A percentile compares a stretch with the other conserved stretches of the same genome.
Evolutionary conservation across 2,113 vertebrate species (phyloP).

Genomic region (Daubentonia madagascariensis): DNA sequence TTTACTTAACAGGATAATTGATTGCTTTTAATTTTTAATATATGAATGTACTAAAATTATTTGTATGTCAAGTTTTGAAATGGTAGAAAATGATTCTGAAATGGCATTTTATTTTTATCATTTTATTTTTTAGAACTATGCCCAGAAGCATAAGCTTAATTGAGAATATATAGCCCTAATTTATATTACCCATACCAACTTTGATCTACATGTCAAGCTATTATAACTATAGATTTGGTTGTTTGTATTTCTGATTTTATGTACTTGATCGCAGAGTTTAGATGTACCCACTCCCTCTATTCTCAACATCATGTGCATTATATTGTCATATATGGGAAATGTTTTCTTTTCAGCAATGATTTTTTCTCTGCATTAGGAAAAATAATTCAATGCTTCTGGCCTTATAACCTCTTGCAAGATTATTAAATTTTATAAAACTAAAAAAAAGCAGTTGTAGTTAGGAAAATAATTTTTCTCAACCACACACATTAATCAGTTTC

Average conservation of each 20-base stretch:
- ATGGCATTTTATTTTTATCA: neutral
- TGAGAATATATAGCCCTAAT: neutral
- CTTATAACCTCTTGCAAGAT: neutral
- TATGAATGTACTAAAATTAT: neutral
- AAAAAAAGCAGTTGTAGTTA: neutral
- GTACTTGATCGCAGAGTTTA: neutral
- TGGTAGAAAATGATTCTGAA: neutral
- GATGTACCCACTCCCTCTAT: neutral
- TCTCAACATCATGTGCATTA: neutral
- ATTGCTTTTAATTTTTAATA: neutral
- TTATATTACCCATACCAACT: neutral
- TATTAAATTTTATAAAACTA: neutral
- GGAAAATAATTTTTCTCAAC: neutral
- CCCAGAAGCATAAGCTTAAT: neutral
- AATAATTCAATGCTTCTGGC: neutral
- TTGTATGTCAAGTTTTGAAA: neutral
- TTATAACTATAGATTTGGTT: neutral
- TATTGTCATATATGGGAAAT: neutral
- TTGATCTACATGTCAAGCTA: neutral
- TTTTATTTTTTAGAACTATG: neutral
- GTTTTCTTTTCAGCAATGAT: neutral
- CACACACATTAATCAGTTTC: neutral
- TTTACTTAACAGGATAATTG: neutral
- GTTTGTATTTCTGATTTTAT: neutral
- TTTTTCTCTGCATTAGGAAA: neutral